Evolutionary conservation across 2,888 invertebrate genomes (phyloP), one percentile per base, ranked within the genome.

Genomic region (Euphydryas editha): DNA sequence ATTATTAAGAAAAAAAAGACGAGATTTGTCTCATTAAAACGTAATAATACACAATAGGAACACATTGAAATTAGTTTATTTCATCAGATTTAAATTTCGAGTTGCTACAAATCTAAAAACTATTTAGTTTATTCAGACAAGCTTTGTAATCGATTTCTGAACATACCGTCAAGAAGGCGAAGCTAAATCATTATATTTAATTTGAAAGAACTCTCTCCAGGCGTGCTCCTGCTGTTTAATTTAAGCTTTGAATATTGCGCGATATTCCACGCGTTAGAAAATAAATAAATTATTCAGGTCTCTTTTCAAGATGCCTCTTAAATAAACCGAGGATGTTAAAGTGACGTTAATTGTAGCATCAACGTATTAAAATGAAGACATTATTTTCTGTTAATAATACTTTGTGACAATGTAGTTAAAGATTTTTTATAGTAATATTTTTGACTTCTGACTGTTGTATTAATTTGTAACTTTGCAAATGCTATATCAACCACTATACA

Each of bases 251-350:
- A 63, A 63, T 65, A 54, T 62, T 58, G 57, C 64, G 47, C 57
- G 60, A 61, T 61, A 68, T 68, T 68, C 51, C 64, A 51, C 57
- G 54, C 44, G 64, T 61, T 46, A 24, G 54, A 58, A 68, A 61
- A 61, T 68, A 68, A 64, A 68, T 61, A 58, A 58, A 68, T 68
- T 55, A 68, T 54, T 58, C 37, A 54, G 59, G 6, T 64, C 56
- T 51, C 37, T 46, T 58, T 65, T 55, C 36, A 62, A 65, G 61
- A 47, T 39, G 20, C 42, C 60, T 62, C 64, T 68, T 24, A 5
- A 63, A 67, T 36, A 63, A 55, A 39, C 55, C 15, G 17, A n/a
- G 7, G 15, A 42, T 15, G 17, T 10, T 54, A 21, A 54, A 61
- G 54, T 54, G 42, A 11, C 21, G 54, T 47, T 47, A 47, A 47